Evolutionary conservation across 2,797 vertebrate species (phyloP).

Genomic region (Hapalemur alaotrensis): DNA sequence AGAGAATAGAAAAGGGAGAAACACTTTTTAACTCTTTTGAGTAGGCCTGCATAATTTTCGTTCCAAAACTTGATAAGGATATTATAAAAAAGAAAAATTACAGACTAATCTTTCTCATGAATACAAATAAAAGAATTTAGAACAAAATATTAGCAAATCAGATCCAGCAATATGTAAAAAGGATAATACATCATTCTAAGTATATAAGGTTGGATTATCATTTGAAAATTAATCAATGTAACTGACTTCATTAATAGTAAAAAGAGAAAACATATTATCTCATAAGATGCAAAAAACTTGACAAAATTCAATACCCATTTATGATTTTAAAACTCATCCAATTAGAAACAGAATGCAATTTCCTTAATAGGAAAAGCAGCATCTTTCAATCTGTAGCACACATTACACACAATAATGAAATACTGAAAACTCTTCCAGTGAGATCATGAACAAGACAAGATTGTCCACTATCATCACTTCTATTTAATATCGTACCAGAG

Average conservation of each 20-base stretch:
- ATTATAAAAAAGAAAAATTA: neutral
- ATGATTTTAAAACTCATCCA: neutral
- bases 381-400: neutral
- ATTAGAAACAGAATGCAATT: constrained; percentile 11
- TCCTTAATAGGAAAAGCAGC: constrained; percentile 1
- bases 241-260: neutral
- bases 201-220: neutral
- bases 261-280: neutral
- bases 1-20: neutral
- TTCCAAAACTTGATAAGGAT: neutral
- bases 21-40: neutral
- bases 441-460: neutral
- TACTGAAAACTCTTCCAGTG: neutral
- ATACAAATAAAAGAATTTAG: neutral
- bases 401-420: neutral
- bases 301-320: neutral
- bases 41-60: neutral
- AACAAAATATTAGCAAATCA: neutral
- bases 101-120: neutral
- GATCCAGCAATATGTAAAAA: neutral
- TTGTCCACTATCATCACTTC: neutral
- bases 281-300: neutral
- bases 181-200: neutral
- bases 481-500: neutral
- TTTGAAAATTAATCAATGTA: neutral